Conservation (phyloP, 2,797 vertebrate genomes). For the Acrossocheilus fasciatus region DNA sequence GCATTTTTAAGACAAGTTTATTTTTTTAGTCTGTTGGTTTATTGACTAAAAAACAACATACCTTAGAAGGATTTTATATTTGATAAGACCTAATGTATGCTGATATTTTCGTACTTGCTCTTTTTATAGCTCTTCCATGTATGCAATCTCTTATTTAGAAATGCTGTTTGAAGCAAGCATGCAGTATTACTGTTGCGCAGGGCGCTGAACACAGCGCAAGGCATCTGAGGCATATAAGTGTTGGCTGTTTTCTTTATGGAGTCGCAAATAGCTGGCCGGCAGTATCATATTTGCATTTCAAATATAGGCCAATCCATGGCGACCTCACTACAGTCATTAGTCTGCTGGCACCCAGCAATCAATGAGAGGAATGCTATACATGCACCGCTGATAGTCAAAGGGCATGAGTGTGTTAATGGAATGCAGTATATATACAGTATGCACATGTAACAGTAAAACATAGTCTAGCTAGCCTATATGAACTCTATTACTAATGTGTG, state of each 20-base stretch:
- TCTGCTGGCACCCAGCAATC: slow-evolving; percentile 47
- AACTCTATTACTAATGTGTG: neutral
- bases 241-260: slow-evolving; percentile 68
- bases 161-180: slow-evolving; percentile 15
- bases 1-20: neutral
- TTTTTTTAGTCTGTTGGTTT: neutral
- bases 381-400: slow-evolving; percentile 46
- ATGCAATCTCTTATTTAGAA: slow-evolving; percentile 28
- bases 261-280: slow-evolving; percentile 68
- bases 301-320: slow-evolving; percentile 56
- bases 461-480: neutral
- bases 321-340: slow-evolving; percentile 60
- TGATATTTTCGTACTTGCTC: slow-evolving; percentile 5
- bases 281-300: slow-evolving; percentile 70
- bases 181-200: slow-evolving; percentile 26
- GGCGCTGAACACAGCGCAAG: slow-evolving; percentile 52
- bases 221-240: slow-evolving; percentile 57
- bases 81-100: neutral
- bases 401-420: slow-evolving; percentile 27
- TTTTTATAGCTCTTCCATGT: slow-evolving; percentile 30
- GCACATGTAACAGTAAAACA: neutral
- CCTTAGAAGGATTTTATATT: neutral
- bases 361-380: slow-evolving; percentile 55
- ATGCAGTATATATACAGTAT: neutral
- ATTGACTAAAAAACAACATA: slow-evolving; percentile 1